Percentiles rank a stretch among this genome's conserved stretches.
phyloP scores from a whole-genome alignment of 2,888 invertebrate genomes.

The Anticlea derivata region DNA sequence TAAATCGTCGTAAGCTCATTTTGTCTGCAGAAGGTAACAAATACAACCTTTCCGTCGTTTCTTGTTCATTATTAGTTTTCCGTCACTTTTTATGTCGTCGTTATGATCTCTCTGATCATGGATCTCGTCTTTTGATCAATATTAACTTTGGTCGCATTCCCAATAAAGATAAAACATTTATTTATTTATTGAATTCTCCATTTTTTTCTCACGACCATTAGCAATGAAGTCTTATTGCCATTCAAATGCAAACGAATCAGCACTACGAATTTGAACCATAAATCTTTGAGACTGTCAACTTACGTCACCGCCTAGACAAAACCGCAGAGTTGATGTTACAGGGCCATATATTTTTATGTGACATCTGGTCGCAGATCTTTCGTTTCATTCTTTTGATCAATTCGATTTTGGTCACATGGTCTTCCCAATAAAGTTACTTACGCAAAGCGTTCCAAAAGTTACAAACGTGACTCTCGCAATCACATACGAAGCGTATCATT shows the following conservation, averaged over 20 bases:
- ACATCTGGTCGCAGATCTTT: constrained; percentile 10
- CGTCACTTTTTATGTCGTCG: neutral
- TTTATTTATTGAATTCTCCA: too few species aligned
- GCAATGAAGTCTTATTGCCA: too few species aligned
- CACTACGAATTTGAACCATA: too few species aligned
- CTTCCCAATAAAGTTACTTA: constrained; percentile 29
- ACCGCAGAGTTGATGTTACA: too few species aligned
- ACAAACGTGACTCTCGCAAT: constrained; percentile 37
- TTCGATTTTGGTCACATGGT: constrained; percentile 13
- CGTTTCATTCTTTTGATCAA: neutral
- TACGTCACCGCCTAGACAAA: too few species aligned
- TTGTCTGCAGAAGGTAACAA: neutral
- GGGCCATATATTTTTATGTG: constrained; percentile 17
- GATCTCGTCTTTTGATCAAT: neutral
- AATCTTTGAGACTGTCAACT: too few species aligned
- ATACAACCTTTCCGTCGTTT: neutral
- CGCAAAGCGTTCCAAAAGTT: constrained; percentile 29
- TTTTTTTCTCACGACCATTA: too few species aligned
- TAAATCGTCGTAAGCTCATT: constrained; percentile 1
- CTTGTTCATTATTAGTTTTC: neutral
- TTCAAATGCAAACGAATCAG: too few species aligned
- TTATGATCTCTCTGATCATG: neutral
- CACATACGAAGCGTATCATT: constrained; percentile 31
- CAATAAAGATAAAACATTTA: neutral
- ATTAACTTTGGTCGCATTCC: neutral